These are phyloP conservation scores for Eupelmus urozonus DNA, from an alignment of 2,888 invertebrate genomes.

Conservation along the genomic window DNA sequence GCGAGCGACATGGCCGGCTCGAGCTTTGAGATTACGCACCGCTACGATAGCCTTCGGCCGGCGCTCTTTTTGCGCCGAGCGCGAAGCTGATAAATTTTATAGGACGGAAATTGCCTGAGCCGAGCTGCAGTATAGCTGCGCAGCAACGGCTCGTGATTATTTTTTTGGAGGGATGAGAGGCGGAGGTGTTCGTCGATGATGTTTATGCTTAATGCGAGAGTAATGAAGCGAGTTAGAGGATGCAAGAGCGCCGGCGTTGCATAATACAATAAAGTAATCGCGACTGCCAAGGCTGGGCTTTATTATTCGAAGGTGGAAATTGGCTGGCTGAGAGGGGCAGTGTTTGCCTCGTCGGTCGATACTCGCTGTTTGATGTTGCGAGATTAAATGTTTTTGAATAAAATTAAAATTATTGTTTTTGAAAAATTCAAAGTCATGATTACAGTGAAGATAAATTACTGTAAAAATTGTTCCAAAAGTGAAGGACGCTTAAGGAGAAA, in stretches of 20 bases:
- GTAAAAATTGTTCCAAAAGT: no score
- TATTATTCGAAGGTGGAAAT: constrained; percentile 7
- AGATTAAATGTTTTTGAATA: no score
- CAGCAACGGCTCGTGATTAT: no score
- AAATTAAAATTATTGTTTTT: no score
- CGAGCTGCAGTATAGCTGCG: no score
- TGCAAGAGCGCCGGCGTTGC: constrained; percentile 26
- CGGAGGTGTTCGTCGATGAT: constrained; percentile 19
- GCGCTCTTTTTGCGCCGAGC: background rate
- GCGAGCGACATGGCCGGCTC: constrained; percentile 27
- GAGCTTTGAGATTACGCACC: constrained; percentile 16
- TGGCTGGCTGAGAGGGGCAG: background rate
- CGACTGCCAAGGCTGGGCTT: constrained; percentile 9
- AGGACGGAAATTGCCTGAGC: constrained; percentile 50
- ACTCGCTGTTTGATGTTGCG: background rate
- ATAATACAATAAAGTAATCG: constrained; percentile 45
- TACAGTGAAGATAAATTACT: no score
- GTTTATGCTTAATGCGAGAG: constrained; percentile 43
- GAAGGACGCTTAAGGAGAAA: no score
- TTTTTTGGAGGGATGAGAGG: background rate
- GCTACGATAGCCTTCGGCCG: constrained; percentile 36
- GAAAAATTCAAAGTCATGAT: no score
- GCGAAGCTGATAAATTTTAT: constrained; percentile 53
- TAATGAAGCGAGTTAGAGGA: constrained; percentile 29
- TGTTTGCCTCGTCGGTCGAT: background rate